Percentiles rank a stretch among this genome's conserved stretches.
Conservation (phyloP, 1,140 invertebrate species). For the Drosophila navojoa region DNA sequence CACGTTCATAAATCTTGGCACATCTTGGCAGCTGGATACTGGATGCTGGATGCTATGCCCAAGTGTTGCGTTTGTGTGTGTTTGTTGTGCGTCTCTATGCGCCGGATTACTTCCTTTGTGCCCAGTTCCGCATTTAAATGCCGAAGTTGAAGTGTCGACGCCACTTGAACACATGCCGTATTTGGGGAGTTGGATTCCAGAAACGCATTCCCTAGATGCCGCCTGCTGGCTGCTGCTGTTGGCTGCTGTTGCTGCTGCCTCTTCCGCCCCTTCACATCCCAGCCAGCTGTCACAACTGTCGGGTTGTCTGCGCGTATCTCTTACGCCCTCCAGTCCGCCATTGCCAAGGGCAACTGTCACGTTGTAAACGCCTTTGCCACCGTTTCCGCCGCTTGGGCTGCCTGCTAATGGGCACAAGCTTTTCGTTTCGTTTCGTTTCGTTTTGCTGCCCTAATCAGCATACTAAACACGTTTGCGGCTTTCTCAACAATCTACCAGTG, state of each 20-base stretch:
- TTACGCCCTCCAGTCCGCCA: conserved; percentile 19
- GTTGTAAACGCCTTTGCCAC: conserved; percentile 9
- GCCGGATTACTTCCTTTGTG: conserved; percentile 27
- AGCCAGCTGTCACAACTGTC: conserved; percentile 32
- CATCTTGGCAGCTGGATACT: conserved; percentile 32
- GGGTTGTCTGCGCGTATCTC: conserved; percentile 23
- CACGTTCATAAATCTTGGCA: conserved; percentile 33
- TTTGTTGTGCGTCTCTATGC: conserved; percentile 13
- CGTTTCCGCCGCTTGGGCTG: conserved; percentile 10
- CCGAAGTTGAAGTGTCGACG: conserved; percentile 41
- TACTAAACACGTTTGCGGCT: conserved; percentile 46
- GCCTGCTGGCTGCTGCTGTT: neutral
- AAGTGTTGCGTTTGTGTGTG: neutral
- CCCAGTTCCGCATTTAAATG: conserved; percentile 42
- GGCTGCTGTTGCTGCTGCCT: neutral
- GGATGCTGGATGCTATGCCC: conserved; percentile 15
- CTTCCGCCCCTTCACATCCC: neutral
- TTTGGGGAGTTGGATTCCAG: conserved; percentile 3
- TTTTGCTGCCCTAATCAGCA: conserved; percentile 40
- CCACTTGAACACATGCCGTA: conserved; percentile 52
- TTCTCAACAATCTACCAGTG: conserved; percentile 30
- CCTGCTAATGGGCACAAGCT: conserved; percentile 5
- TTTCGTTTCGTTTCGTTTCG: neutral
- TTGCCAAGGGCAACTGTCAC: conserved; percentile 58
- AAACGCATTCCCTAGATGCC: conserved; percentile 26